Evolutionary conservation across 1,140 invertebrate genomes (phyloP).

Genomic region (Sipha flava): DNA sequence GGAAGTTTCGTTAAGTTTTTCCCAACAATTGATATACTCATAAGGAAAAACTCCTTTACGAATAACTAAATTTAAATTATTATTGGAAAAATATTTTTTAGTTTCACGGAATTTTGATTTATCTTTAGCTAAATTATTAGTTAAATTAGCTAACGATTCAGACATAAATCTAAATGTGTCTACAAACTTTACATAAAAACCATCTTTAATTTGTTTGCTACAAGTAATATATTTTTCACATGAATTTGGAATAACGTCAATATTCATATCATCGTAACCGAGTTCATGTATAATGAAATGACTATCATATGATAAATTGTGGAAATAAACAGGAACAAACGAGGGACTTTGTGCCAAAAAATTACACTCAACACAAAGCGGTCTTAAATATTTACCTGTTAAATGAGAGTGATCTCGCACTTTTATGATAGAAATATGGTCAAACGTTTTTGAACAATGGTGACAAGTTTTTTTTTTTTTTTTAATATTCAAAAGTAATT

Average conservation of each 20-base stretch:
- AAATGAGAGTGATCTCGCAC: background rate
- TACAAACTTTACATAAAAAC: conserved; percentile 34
- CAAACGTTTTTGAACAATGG: no score
- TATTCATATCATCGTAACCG: background rate
- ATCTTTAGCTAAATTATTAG: background rate
- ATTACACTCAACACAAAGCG: background rate
- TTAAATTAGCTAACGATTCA: no score
- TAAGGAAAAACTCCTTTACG: conserved; percentile 41
- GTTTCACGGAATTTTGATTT: background rate
- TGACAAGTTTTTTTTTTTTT: no score
- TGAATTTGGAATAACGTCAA: background rate
- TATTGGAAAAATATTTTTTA: background rate
- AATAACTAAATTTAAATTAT: no score
- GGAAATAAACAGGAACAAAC: conserved; percentile 4
- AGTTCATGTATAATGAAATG: background rate
- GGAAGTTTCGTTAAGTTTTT: conserved; percentile 39
- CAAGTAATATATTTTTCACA: background rate
- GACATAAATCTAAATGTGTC: conserved; percentile 37
- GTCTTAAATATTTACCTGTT: background rate
- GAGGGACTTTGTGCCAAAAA: background rate
- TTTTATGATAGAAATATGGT: no score
- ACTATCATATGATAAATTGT: background rate
- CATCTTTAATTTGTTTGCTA: background rate
- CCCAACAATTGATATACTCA: conserved; percentile 37
- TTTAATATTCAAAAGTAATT: no score